Evolutionary conservation across 2,113 vertebrate genomes (phyloP), one percentile per base, ranked within the genome.

Genomic region (Diadophis punctatus): DNA sequence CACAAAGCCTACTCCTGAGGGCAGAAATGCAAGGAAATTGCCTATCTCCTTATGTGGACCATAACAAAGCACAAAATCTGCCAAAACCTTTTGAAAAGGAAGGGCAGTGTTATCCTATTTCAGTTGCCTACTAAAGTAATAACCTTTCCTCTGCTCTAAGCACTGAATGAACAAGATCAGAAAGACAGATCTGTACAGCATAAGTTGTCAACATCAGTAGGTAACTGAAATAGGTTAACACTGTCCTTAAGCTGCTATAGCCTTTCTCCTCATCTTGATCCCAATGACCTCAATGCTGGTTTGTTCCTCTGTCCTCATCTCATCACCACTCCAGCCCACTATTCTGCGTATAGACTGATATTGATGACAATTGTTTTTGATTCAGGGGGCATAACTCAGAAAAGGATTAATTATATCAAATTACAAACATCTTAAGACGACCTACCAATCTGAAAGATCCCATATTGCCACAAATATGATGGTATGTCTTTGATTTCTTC

Each of bases 321-420:
- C 63, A 52, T 10, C 20, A 9, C 46, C 30, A 68, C 14, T 34
- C 51, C 34, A 53, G n/a, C 25, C 51, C 49, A 90, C 49, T 10
- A 51, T 84, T 74, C 46, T 74, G 30, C 90, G 90, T 80, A 93
- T n/a, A 58, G 86, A 95, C 87, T 94, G 91, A 95, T 95, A 96
- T 93, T 94, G 91, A 96, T 96, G 93, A 91, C 91, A 95, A 93
- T 96, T 96, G 90, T 95, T 95, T 96, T 95, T 94, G 93, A 96
- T 94, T 95, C 87, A 95, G 92, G 94, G 95, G 92, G 94, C 56
- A 96, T 95, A 96, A 96, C 84, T 95, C 94, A 95, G 12, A 1
- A 93, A 88, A 39, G 92, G 94, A 94, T 96, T 95, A 95, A 95
- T 95, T 97, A 95, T 93, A 93, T 95, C 95, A 95, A 58, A 96